Evolutionary conservation across 2,888 invertebrate genomes (phyloP).

Genomic region (Cyrtodaria siliqua): DNA sequence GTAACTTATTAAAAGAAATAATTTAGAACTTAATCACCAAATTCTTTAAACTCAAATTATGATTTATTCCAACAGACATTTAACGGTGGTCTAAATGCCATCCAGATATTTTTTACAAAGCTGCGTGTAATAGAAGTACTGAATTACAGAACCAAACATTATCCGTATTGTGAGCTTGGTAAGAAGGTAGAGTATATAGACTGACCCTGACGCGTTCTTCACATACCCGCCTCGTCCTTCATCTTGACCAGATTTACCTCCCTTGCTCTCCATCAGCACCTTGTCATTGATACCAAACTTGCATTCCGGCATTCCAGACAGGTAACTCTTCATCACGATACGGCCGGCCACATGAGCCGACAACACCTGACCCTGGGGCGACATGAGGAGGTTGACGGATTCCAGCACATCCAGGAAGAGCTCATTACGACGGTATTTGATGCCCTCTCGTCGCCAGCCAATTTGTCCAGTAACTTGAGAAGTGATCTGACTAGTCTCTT

Average conservation of each 20-base stretch:
- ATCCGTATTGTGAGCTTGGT: slow-evolving; percentile 33
- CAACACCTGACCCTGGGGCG: slow-evolving; percentile 97
- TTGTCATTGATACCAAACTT: slow-evolving; percentile 99
- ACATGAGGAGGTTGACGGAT: slow-evolving; percentile 99
- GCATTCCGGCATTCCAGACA: slow-evolving; percentile 99
- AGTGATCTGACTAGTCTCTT: slow-evolving; percentile 99
- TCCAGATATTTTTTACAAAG: too few species aligned
- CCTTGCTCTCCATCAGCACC: slow-evolving; percentile 96
- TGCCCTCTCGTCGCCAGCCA: slow-evolving; percentile 99
- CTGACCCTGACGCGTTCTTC: slow-evolving; percentile 62
- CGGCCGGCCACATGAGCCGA: slow-evolving; percentile 99
- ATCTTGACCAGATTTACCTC: slow-evolving; percentile 80
- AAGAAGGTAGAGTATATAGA: slow-evolving; percentile 21
- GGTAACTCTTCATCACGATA: slow-evolving; percentile 99
- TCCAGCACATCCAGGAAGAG: slow-evolving; percentile 99
- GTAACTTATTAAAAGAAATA: too few species aligned
- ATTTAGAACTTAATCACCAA: too few species aligned
- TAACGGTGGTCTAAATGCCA: too few species aligned
- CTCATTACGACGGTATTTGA: slow-evolving; percentile 99
- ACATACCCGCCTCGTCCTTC: slow-evolving; percentile 78
- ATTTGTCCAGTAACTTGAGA: slow-evolving; percentile 99
- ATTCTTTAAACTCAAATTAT: too few species aligned
- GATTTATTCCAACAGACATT: too few species aligned
- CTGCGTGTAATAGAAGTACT: too few species aligned
- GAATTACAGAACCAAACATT: background rate